phyloP scores from a whole-genome alignment of 2,797 vertebrate genomes.

The Dallia pectoralis region DNA sequence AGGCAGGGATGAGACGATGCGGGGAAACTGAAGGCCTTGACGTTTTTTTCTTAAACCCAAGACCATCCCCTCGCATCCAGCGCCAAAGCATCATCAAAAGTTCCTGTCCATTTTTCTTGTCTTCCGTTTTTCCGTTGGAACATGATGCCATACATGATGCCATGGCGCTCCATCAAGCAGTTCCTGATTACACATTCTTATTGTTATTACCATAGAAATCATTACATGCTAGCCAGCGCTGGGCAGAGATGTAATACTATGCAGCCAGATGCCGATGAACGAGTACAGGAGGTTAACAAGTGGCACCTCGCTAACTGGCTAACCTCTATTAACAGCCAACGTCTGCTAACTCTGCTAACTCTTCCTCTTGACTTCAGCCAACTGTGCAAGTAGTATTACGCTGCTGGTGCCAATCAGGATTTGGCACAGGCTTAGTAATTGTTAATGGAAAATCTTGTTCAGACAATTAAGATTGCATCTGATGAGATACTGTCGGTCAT shows the following conservation, averaged over 20 bases:
- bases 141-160: background rate
- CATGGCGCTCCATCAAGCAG: no score
- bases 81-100: slow-evolving; percentile 52
- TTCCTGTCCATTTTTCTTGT: slow-evolving; percentile 26
- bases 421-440: background rate
- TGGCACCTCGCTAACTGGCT: slow-evolving; percentile 12
- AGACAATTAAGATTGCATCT: slow-evolving; percentile 40
- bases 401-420: slow-evolving; percentile 1
- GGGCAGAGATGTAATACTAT: slow-evolving; percentile 21
- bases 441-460: slow-evolving; percentile 33
- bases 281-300: slow-evolving; percentile 13
- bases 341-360: slow-evolving; percentile 21
- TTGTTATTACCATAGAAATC: slow-evolving; percentile 16
- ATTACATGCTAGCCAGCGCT: slow-evolving; percentile 16
- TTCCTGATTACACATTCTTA: slow-evolving; percentile 18
- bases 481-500: slow-evolving; percentile 19
- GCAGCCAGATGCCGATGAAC: slow-evolving; percentile 12
- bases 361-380: background rate
- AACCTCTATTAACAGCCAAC: slow-evolving; percentile 16
- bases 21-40: slow-evolving; percentile 15
- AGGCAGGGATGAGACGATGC: background rate
- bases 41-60: background rate
- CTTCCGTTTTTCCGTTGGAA: slow-evolving; percentile 30
- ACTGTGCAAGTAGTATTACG: slow-evolving; percentile 10
- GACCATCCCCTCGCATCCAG: slow-evolving; percentile 40